Evolutionary conservation across 2,113 vertebrate genomes (phyloP).

Genomic region (Nannospalax galili): DNA sequence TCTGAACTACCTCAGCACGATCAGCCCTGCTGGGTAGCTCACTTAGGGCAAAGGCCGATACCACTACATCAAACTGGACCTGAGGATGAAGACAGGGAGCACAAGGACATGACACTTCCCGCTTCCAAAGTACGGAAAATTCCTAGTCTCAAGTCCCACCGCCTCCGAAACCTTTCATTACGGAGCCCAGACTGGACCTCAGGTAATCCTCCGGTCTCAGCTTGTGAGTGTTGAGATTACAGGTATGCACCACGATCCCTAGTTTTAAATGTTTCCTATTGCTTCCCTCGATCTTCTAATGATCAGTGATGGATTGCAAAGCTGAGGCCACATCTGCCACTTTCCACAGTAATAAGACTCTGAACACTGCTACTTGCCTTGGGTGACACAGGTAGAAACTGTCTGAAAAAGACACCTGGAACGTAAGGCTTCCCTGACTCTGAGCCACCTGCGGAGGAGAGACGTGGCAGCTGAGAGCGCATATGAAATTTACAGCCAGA

Average conservation of each 20-base stretch:
- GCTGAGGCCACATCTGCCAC: neutral
- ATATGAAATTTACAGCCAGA: neutral
- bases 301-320: neutral
- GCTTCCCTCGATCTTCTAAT: slow-evolving; percentile 39
- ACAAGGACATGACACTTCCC: neutral
- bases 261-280: neutral
- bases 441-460: slow-evolving; percentile 84
- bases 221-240: neutral
- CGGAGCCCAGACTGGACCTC: neutral
- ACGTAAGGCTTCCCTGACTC: slow-evolving; percentile 84
- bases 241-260: neutral
- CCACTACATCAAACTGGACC: slow-evolving; percentile 92
- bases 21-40: slow-evolving; percentile 86
- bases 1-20: slow-evolving; percentile 82
- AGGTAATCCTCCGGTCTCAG: neutral
- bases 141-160: neutral
- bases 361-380: slow-evolving; percentile 85
- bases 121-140: neutral
- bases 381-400: slow-evolving; percentile 93
- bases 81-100: slow-evolving; percentile 63
- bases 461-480: neutral
- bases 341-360: neutral
- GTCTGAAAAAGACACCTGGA: slow-evolving; percentile 91
- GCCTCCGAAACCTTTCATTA: neutral
- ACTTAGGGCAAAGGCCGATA: slow-evolving; percentile 90